Evolutionary conservation across 2,113 vertebrate genomes (phyloP).

Genomic region (Agapornis roseicollis): DNA sequence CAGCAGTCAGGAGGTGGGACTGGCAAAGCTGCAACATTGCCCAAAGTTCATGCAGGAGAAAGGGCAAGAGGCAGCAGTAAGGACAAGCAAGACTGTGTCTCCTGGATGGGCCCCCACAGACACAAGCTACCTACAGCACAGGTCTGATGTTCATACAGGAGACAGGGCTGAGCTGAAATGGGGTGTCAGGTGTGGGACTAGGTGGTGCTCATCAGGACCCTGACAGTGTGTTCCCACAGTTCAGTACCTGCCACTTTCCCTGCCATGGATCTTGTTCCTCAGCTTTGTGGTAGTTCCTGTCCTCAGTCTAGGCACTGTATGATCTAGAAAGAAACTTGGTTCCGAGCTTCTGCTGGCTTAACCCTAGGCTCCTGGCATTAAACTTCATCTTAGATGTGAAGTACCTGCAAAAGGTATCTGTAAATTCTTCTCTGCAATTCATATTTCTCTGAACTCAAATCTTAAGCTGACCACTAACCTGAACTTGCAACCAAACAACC

Average conservation of each 20-base stretch:
- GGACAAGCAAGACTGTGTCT: not conserved
- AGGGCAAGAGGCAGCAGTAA: not conserved
- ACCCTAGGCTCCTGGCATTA: not conserved
- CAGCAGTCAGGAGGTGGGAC: not conserved
- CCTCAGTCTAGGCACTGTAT: not conserved
- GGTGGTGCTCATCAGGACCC: not conserved
- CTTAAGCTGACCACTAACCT: not conserved
- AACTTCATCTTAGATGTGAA: not conserved
- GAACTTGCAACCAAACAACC: not conserved
- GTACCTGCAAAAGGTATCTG: not conserved
- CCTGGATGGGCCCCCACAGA: not conserved
- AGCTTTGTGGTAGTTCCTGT: not conserved
- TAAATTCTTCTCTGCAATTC: not conserved
- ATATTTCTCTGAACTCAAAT: not conserved
- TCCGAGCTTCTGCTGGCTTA: not conserved
- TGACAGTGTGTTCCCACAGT: fast-evolving
- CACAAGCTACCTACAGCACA: not conserved
- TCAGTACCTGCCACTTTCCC: not conserved
- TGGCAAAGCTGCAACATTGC: not conserved
- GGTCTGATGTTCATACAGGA: not conserved
- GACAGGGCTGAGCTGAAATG: not conserved
- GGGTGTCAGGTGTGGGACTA: not conserved
- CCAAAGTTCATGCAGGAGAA: not conserved
- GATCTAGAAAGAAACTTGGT: not conserved
- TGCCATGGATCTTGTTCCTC: not conserved